phyloP scores from a whole-genome alignment of 2,113 vertebrate species.

The Hippocampus zosterae region DNA sequence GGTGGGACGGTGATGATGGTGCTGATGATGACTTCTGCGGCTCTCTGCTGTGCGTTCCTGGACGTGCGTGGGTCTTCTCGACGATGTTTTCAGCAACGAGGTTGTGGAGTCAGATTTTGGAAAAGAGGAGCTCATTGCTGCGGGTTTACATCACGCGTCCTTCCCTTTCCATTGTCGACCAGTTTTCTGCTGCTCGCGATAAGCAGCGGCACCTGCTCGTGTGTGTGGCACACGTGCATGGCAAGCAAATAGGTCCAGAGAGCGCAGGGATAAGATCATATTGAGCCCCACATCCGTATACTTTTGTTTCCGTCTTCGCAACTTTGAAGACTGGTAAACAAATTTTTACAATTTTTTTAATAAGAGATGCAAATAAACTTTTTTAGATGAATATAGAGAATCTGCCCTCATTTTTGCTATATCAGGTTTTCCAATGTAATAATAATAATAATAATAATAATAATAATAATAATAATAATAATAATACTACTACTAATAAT shows the following conservation, averaged over 20 bases:
- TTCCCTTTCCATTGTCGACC: slow-evolving; percentile 20
- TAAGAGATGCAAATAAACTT: too few species aligned
- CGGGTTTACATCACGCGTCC: slow-evolving; percentile 29
- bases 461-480: too few species aligned
- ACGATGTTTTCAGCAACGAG: slow-evolving; percentile 77
- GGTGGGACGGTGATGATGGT: slow-evolving; percentile 62
- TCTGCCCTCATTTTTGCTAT: too few species aligned
- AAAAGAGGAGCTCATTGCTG: slow-evolving; percentile 83
- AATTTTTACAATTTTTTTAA: too few species aligned
- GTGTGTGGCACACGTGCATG: background rate
- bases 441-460: too few species aligned
- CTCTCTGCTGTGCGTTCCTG: slow-evolving; percentile 45
- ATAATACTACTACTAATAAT: too few species aligned
- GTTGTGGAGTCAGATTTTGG: slow-evolving; percentile 87
- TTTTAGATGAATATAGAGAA: too few species aligned
- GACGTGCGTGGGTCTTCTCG: slow-evolving; percentile 58
- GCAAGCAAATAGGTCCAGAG: background rate
- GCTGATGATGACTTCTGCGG: slow-evolving; percentile 57
- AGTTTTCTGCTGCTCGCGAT: slow-evolving; percentile 21
- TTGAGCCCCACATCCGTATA: background rate
- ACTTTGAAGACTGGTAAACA: too few species aligned
- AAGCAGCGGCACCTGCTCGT: slow-evolving; percentile 3
- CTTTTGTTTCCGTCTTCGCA: background rate
- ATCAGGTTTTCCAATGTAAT: too few species aligned
- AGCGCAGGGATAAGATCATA: background rate